Evolutionary conservation across 2,797 vertebrate genomes (phyloP), one percentile per base, ranked within the genome.

Genomic region (Arrhamphus sclerolepis): DNA sequence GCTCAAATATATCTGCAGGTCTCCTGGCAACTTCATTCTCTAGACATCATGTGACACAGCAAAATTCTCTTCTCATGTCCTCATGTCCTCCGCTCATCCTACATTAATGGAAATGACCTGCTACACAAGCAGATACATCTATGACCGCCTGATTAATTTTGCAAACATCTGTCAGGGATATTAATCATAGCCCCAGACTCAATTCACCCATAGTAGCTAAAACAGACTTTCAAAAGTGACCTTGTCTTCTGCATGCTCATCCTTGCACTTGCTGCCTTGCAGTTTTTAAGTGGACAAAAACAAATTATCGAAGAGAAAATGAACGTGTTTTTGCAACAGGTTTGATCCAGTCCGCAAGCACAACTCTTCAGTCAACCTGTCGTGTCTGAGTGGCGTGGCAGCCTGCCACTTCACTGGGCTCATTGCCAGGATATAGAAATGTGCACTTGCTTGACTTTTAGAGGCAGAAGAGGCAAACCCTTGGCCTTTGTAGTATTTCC

Each of bases 201-300:
- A 19, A 22, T 57, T 77, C 56, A 21, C 10, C 19, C 48, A 1
- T 29, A 52, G 40, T 65, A 68, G 82, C 79, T 75, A 70, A 66
- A 79, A 77, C 57, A 71, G 56, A 85, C 84, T 89, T 90, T 87
- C 68, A 84, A 54, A 75, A 70, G 75, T 74, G 73, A 66, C 67
- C 54, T 6, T 58, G 20, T 62, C 44, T 50, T 76, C 72, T 69
- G 34, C 31, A 7, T 55, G 41, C 60, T 50, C 18, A 53, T 61
- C 38, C 58, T 79, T 51, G 20, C 53, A 70, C 51, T 56, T 64
- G 68, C 56, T 70, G 61, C 49, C 57, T 55, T 75, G 20, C 47
- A 57, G 26, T 56, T 31, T 66, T 70, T 75, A 63, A 57, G 41
- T 53, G n/a, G 50, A 76, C 61, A 47, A 60, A 75, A 83, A 71